Base-by-base conservation (phyloP, 2,113 vertebrate genomes). In the Ginglymostoma cirratum region DNA sequence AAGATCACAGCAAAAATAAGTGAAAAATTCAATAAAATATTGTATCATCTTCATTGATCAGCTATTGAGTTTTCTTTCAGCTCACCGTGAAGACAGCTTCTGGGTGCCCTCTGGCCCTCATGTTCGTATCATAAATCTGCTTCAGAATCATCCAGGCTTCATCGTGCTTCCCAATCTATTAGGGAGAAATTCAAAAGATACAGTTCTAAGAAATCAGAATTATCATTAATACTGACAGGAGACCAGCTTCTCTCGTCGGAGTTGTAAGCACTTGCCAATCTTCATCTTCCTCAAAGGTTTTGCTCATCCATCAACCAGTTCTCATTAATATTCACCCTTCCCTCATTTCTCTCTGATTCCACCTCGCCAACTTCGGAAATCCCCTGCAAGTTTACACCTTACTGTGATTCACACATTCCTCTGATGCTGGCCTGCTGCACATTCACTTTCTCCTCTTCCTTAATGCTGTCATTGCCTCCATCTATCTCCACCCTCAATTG, bases 61-160 rank as follows among this genome's bases (percentile, higher is more conserved):
- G 5, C 65, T 17, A 6, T 38, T 92, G 89, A 66, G 89, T 34
- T 38, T 38, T 21, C 2, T 95, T 42, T 45, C 67, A 34, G 96
- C 98, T 98, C 97, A 99, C 99, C 67, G 99, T 99, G 96, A 99
- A 99, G 85, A 99, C 99, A 96, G 98, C 98, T 97, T 99, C 99
- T 0, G 99, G 99, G 96, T 99, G 97, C 0, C 99, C 99, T 95
- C 99, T 99, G 3, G 99, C 99, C 78, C 99, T 97, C 99, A 99
- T 99, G 97, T 99, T 99, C 96, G 99, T 99, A 97, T 99, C 99
- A 2, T 99, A 99, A 95, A 99, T 98, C 92, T 97, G 97, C 95
- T 99, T 98, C 96, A 99, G 98, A 96, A 99, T 98, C 99, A 99
- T 99, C 99, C 99, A 99, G 55, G 99, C 99, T 97, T 99, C 99